Conservation (phyloP, 2,113 vertebrate species). For the Hemiprocne comata region DNA sequence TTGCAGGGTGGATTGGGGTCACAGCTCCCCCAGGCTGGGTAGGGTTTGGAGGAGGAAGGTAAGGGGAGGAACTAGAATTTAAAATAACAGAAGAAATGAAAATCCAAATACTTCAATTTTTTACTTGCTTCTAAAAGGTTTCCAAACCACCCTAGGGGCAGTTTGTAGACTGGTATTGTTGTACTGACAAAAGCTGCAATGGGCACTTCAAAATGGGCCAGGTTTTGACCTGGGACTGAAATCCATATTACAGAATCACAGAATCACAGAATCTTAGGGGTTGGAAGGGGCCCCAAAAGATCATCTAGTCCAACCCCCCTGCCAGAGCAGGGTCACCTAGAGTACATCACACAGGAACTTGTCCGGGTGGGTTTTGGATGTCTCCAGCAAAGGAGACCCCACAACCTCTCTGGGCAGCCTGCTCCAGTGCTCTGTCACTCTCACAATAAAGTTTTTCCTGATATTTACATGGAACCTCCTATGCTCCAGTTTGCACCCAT, state of each 20-base stretch:
- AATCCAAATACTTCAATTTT: not conserved
- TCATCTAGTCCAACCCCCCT: no score
- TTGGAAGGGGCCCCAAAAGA: no score
- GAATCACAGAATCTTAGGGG: no score
- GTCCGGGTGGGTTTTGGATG: no score
- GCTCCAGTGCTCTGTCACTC: no score
- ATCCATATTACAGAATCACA: not conserved
- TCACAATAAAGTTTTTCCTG: no score
- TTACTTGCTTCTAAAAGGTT: not conserved
- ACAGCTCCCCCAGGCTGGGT: fast-evolving
- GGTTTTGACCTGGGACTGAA: not conserved
- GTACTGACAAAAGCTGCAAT: not conserved
- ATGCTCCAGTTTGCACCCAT: no score
- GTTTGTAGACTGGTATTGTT: not conserved
- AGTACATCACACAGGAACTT: no score
- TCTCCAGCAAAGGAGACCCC: no score
- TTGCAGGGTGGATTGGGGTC: not conserved
- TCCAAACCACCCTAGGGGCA: not conserved
- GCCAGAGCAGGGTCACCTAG: no score
- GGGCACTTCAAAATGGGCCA: not conserved
- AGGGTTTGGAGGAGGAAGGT: not conserved
- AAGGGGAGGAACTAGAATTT: not conserved
- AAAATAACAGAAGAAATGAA: not conserved
- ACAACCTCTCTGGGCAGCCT: no score
- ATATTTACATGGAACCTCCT: no score